phyloP scores from a whole-genome alignment of 1,140 invertebrate genomes.

The Tetraneura akinire region DNA sequence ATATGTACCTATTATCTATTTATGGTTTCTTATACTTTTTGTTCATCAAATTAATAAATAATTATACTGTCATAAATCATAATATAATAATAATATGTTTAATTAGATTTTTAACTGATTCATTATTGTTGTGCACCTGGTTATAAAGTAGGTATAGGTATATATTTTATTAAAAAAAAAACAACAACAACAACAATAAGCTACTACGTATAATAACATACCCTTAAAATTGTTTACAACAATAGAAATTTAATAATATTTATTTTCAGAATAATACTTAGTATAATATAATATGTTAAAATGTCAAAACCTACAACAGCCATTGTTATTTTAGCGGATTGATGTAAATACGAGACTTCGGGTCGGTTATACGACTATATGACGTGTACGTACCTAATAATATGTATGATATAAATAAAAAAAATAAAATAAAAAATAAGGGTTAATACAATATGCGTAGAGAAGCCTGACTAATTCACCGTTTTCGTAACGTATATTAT shows the following conservation, averaged over 20 bases:
- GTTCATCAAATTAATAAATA: constrained; percentile 24
- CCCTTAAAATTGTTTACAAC: not conserved
- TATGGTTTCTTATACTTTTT: too few species aligned
- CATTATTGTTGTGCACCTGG: not conserved
- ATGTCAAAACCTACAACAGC: not conserved
- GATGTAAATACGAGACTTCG: not conserved
- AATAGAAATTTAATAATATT: constrained; percentile 28
- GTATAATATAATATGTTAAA: constrained; percentile 2
- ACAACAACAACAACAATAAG: constrained; percentile 7
- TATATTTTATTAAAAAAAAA: not conserved
- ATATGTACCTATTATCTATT: too few species aligned
- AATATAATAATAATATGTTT: constrained; percentile 7
- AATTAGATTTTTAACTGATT: not conserved
- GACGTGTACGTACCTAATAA: too few species aligned
- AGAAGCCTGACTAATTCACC: not conserved
- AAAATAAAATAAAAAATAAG: not conserved
- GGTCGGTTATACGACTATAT: too few species aligned
- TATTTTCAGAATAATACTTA: not conserved
- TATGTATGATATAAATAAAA: too few species aligned
- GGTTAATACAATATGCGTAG: not conserved
- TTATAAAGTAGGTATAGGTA: too few species aligned
- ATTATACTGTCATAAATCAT: not conserved
- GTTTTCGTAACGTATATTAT: too few species aligned
- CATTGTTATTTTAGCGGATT: not conserved
- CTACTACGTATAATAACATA: not conserved